Base-by-base conservation (phyloP, 2,888 invertebrate genomes). In the Bembecia ichneumoniformis region DNA sequence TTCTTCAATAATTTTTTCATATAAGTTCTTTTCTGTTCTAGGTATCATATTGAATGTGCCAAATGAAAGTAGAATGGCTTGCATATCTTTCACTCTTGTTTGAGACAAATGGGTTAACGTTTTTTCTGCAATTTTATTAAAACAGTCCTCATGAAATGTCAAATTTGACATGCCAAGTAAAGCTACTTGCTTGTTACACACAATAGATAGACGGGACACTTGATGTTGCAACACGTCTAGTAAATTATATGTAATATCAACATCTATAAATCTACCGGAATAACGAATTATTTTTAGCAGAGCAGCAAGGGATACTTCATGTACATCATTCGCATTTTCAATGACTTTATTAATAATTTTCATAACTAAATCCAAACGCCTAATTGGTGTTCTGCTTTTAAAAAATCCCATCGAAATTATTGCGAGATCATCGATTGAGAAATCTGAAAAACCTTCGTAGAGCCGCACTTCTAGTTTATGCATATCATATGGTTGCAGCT, bases 361-460 rank as follows among this genome's bases (percentile, higher is more conserved):
- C 2, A 76, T 59, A 0, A 91, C 49, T 43, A 93, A 60, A 0
- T 72, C 64, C 3, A 67, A 57, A 68, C 80, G 89, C 54, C 89
- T 87, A 47, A 95, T 84, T n/a, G 84, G 89, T 1, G 90, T 91
- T 75, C 91, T 89, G 13, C 91, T 91, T 79, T 94, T 94, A 62
- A 95, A 95, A 70, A 93, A 94, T 0, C 92, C 94, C 90, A 93
- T 91, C 3, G 91, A 88, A 58, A 93, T 88, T 11, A 95, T 88
- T 10, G 91, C 92, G 51, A 94, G 71, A 66, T 95, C 94, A 56
- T 91, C 89, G 4, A 91, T 58, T 16, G 80, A 86, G 66, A 93
- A 88, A 16, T 88, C 65, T 5, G 89, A 62, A n/a, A 92, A 79
- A 49, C 77, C 73, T 3, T 84, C 66, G 34, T 83, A 72, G 49